A percentile compares a stretch with the other conserved stretches of the same genome.
Evolutionary conservation across 2,797 vertebrate species (phyloP).

Genomic region (Diplodus sargus): DNA sequence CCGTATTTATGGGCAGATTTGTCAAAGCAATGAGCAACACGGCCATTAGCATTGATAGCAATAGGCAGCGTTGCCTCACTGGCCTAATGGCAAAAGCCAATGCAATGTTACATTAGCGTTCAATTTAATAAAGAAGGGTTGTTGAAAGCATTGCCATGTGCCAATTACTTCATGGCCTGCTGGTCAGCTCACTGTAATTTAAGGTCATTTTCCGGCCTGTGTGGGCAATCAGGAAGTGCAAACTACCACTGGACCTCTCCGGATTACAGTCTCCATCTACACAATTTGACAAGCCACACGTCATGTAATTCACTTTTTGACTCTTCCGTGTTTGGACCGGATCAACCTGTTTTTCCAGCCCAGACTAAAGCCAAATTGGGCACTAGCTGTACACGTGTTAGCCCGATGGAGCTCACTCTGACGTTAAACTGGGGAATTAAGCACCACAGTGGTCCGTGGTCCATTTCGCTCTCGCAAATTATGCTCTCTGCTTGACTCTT

Average conservation of each 20-base stretch:
- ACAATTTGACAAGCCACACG: slow-evolving; percentile 38
- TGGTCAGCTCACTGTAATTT: slow-evolving; percentile 66
- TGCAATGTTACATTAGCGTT: slow-evolving; percentile 62
- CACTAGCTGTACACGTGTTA: slow-evolving; percentile 23
- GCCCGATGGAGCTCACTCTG: slow-evolving; percentile 38
- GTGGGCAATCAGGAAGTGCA: slow-evolving; percentile 54
- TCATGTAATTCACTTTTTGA: slow-evolving; percentile 40
- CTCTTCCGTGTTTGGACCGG: background rate
- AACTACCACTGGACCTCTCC: slow-evolving; percentile 40
- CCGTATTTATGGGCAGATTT: slow-evolving; percentile 70
- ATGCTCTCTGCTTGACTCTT: slow-evolving; percentile 60
- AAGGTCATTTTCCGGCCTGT: slow-evolving; percentile 63
- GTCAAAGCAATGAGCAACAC: slow-evolving; percentile 68
- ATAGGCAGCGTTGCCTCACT: slow-evolving; percentile 54
- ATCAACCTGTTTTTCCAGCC: slow-evolving; percentile 4
- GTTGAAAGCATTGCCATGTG: slow-evolving; percentile 71
- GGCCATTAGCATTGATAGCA: slow-evolving; percentile 61
- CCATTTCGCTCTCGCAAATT: slow-evolving; percentile 59
- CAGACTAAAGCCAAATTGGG: slow-evolving; percentile 19
- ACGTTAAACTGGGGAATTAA: slow-evolving; percentile 52
- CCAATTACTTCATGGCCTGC: slow-evolving; percentile 70
- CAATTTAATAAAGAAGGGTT: slow-evolving; percentile 65
- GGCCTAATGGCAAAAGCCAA: slow-evolving; percentile 66
- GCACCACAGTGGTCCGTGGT: slow-evolving; percentile 46
- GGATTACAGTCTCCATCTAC: slow-evolving; percentile 37